These are phyloP conservation scores for Acheta domesticus DNA, from an alignment of 2,888 invertebrate genomes.

Conservation along the genomic window DNA sequence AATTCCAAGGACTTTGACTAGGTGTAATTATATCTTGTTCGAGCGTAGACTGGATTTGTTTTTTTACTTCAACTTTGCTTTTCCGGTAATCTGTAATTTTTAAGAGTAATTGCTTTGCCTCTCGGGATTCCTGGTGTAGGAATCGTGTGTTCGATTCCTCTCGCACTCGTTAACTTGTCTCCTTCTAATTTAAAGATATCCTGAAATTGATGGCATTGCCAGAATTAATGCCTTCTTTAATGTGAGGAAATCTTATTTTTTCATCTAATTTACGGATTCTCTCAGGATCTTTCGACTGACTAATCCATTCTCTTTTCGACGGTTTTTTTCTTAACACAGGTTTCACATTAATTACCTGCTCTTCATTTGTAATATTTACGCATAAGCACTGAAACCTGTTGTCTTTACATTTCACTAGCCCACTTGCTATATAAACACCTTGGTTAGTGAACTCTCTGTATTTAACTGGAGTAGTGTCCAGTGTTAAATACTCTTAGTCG, in stretches of 20 bases:
- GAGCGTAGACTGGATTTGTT: background rate
- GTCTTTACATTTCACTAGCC: too few relatives aligned
- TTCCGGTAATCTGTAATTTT: constrained; percentile 11
- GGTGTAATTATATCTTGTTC: background rate
- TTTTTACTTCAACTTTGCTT: background rate
- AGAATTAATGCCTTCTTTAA: background rate
- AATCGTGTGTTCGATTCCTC: background rate
- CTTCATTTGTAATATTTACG: too few relatives aligned
- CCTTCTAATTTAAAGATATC: constrained; percentile 21
- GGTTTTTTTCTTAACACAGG: too few relatives aligned
- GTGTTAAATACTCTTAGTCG: too few relatives aligned
- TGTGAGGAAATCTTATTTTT: background rate
- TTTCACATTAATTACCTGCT: too few relatives aligned
- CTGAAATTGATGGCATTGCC: background rate
- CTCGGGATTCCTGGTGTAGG: background rate
- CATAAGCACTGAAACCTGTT: too few relatives aligned
- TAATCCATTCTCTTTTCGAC: too few relatives aligned
- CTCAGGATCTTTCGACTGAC: too few relatives aligned
- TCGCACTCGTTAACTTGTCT: constrained; percentile 20
- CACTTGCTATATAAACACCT: too few relatives aligned
- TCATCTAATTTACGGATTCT: background rate
- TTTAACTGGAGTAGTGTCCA: too few relatives aligned
- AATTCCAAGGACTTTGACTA: constrained; percentile 24
- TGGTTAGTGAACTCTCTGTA: too few relatives aligned
- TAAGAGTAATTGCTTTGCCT: background rate